Evolutionary conservation across 2,113 vertebrate species (phyloP), one percentile per base, ranked within the genome.

Genomic region (Panthera leo): DNA sequence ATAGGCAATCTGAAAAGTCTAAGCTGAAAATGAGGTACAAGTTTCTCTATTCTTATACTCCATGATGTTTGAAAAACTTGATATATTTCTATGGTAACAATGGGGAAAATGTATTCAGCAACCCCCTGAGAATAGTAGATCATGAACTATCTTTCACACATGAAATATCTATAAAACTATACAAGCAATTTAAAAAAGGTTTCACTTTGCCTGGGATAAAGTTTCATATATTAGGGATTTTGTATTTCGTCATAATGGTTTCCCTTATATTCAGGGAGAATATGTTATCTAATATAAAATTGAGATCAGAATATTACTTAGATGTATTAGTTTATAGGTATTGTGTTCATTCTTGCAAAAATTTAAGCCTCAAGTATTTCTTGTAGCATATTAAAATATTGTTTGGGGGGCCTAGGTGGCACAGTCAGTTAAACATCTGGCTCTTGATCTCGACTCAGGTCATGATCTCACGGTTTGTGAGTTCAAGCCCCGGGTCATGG

Each of bases 21-120:
- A 85, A 86, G 8, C 7, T 76, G 42, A 92, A 96, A 97, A 92
- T 94, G 92, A 96, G 71, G 45, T 86, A 58, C 67, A 91, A 94
- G 9, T 82, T 67, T 93, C 36, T 94, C 80, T 86, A 45, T 21
- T 84, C 51, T 79, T 45, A 55, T 71, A 67, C 4, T 90, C 7
- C 11, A 53, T 4, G 67, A 39, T 48, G n/a, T 94, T 85, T 90
- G 34, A 85, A 94, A 94, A 45, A 19, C 4, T 58, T 87, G 15
- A 65, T 16, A 42, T 7, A 82, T 95, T 61, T 92, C 2, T 70
- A 2, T 14, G 2, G 34, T 61, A 87, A 79, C 12, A 93, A 23
- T 67, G 31, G 2, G 31, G 8, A 79, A 95, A 79, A 85, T 76
- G 10, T 70, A n/a, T 78, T 87, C 13, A 84, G 39, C 8, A 45